A percentile compares a stretch with the other conserved stretches of the same genome.
These are phyloP conservation scores for Anastatus disparis DNA, from an alignment of 1,140 invertebrate genomes.

Conservation along the genomic window DNA sequence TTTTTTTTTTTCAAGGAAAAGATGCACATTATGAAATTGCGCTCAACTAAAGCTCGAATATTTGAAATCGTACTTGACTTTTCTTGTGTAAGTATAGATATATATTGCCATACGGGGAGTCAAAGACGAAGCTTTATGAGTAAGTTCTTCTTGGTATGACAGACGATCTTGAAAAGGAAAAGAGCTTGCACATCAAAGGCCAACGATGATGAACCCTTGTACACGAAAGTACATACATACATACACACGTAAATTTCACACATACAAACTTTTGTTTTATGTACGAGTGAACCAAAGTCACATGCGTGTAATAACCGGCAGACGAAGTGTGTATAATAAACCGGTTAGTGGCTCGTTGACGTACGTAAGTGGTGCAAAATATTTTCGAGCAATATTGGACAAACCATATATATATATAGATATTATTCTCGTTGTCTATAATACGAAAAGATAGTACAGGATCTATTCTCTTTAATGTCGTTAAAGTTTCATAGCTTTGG, in stretches of 20 bases:
- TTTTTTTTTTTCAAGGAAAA: not conserved
- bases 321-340: slow-evolving; percentile 15
- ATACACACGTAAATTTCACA: too few relatives aligned
- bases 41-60: not conserved
- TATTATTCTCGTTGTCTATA: too few relatives aligned
- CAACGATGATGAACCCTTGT: not conserved
- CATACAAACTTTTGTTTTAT: too few relatives aligned
- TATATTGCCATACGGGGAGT: too few relatives aligned
- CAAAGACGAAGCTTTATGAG: not conserved
- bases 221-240: too few relatives aligned
- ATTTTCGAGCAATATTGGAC: too few relatives aligned
- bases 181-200: slow-evolving; percentile 6
- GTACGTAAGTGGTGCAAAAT: too few relatives aligned
- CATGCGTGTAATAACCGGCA: not conserved
- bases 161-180: not conserved
- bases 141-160: not conserved
- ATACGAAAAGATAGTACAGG: too few relatives aligned
- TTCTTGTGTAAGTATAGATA: too few relatives aligned
- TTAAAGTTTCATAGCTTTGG: slow-evolving; percentile 34
- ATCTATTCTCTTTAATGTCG: too few relatives aligned
- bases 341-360: not conserved
- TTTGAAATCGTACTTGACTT: not conserved
- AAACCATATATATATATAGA: too few relatives aligned
- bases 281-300: too few relatives aligned
- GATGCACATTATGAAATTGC: not conserved